These are phyloP conservation scores for Chymomyza procnemis DNA, from an alignment of 2,888 invertebrate species.

Conservation along the genomic window DNA sequence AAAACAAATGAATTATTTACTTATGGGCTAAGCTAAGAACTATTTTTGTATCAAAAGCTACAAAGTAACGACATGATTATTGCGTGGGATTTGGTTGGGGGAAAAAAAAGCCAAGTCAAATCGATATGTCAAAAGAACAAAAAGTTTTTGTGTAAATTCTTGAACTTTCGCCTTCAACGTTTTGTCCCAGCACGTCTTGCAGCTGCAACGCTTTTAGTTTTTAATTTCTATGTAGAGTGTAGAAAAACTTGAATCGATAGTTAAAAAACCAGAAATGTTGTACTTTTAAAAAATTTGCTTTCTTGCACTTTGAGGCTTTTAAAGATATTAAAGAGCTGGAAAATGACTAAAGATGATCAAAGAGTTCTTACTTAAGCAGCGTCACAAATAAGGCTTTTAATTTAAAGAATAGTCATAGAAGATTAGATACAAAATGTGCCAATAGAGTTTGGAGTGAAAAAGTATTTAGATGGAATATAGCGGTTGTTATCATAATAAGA, in stretches of 20 bases:
- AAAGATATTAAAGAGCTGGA: no score
- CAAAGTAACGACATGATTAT: neutral
- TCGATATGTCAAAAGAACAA: neutral
- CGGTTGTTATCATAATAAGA: no score
- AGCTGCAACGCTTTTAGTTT: neutral
- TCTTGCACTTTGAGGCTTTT: no score
- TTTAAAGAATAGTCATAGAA: no score
- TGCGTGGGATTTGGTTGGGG: neutral
- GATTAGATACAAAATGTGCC: no score
- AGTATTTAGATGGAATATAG: no score
- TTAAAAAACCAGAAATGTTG: no score
- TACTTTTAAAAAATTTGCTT: no score
- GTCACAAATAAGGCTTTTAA: no score
- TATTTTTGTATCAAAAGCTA: neutral
- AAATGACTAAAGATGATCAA: no score
- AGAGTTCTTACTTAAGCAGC: no score
- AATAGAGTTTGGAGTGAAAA: no score
- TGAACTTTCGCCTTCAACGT: neutral
- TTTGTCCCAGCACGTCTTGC: neutral
- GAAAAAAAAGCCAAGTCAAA: neutral
- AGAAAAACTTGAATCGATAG: neutral
- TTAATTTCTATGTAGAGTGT: neutral
- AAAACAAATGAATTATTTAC: neutral
- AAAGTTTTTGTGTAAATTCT: neutral
- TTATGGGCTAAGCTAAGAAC: neutral